A percentile compares a stretch with the other conserved stretches of the same genome.
Conservation (phyloP, 2,113 vertebrate genomes). For the Nesogale talazaci region DNA sequence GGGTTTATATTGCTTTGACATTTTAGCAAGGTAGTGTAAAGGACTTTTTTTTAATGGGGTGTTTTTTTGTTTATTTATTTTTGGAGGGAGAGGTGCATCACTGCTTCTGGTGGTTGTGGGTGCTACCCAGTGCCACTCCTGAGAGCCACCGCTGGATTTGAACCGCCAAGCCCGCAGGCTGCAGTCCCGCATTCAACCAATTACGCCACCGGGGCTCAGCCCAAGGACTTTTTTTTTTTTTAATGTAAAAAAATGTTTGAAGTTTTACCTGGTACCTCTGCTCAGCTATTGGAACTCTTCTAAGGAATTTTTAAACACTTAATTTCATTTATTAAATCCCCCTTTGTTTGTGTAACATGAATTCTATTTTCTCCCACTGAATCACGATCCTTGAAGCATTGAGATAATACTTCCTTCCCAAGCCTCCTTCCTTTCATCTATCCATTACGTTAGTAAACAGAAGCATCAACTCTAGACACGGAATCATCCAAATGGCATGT, state of each 20-base stretch:
- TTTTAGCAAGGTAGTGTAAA: background rate
- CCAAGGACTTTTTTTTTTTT: background rate
- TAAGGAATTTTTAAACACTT: background rate
- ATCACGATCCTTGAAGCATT: background rate
- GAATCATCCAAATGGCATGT: accelerated
- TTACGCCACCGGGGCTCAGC: too few species aligned
- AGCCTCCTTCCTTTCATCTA: background rate
- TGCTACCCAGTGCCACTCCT: too few species aligned
- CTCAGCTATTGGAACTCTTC: background rate
- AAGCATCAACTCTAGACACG: background rate
- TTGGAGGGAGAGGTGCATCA: too few species aligned
- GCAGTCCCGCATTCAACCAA: too few species aligned
- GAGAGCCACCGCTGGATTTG: too few species aligned
- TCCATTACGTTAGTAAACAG: background rate
- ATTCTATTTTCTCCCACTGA: background rate
- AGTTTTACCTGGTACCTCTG: background rate
- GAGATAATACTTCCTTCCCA: background rate
- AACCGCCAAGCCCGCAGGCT: too few species aligned
- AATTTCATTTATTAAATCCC: background rate
- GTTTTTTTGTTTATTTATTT: background rate
- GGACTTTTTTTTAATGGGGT: too few species aligned
- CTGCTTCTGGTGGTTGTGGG: too few species aligned
- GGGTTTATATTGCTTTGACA: background rate
- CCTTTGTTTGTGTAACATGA: background rate
- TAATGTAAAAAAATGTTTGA: background rate